phyloP scores from a whole-genome alignment of 2,797 vertebrate genomes.

The Lateolabrax maculatus region DNA sequence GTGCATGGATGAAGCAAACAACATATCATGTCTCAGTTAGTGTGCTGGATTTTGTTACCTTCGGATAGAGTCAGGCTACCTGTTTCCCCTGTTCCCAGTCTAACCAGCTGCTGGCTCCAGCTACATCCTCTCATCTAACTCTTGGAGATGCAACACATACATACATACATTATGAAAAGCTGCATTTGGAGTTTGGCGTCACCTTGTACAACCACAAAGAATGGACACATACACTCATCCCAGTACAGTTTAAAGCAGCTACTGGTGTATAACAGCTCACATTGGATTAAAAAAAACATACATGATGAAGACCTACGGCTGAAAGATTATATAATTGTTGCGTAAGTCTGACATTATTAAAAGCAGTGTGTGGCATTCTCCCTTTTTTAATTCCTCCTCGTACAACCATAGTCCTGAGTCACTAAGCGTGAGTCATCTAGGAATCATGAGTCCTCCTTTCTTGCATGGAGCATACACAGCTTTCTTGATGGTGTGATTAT shows the following conservation, averaged over 20 bases:
- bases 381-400: slow-evolving; percentile 31
- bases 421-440: slow-evolving; percentile 58
- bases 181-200: background rate
- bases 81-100: background rate
- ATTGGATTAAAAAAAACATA: slow-evolving; percentile 27
- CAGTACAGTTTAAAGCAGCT: background rate
- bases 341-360: slow-evolving; percentile 32
- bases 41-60: background rate
- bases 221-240: background rate
- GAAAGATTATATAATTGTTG: slow-evolving; percentile 27
- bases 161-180: background rate
- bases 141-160: background rate
- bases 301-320: background rate
- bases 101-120: background rate
- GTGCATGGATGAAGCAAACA: background rate
- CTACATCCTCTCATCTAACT: background rate
- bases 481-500: slow-evolving; percentile 51
- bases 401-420: slow-evolving; percentile 54
- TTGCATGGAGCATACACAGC: slow-evolving; percentile 1
- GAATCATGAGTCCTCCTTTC: slow-evolving; percentile 30
- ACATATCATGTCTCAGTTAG: too few species aligned
- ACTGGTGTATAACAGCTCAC: slow-evolving; percentile 5
- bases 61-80: too few species aligned
- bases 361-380: slow-evolving; percentile 28
- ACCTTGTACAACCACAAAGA: background rate